These are phyloP conservation scores for Chloroceryle inda DNA, from an alignment of 2,797 vertebrate genomes.

Conservation along the genomic window DNA sequence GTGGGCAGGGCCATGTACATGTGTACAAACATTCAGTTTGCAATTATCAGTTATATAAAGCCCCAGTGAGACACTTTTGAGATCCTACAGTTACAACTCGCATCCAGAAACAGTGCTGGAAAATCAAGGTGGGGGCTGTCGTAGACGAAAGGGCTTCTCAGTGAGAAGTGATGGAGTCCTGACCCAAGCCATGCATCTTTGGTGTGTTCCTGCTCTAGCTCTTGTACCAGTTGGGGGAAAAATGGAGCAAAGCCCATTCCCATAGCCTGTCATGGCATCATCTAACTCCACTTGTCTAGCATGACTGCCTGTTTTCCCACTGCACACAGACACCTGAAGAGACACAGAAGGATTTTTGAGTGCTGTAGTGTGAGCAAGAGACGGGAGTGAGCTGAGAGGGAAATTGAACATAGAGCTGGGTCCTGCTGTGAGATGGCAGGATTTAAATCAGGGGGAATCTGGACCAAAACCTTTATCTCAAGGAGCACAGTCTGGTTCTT, in stretches of 20 bases:
- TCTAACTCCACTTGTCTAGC: background rate
- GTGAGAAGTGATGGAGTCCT: fast-evolving
- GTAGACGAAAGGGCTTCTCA: background rate
- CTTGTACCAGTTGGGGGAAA: background rate
- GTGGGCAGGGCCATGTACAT: background rate
- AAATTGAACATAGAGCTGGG: background rate
- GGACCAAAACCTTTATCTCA: background rate
- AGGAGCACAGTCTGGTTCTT: background rate
- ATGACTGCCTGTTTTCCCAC: background rate
- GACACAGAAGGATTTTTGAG: background rate
- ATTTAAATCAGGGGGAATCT: background rate
- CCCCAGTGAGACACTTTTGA: background rate
- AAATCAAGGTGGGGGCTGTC: background rate
- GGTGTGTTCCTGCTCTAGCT: background rate
- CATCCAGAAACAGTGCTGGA: background rate
- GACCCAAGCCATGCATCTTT: background rate
- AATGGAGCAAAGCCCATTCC: background rate
- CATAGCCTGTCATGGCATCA: background rate
- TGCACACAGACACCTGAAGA: background rate
- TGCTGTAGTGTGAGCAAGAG: background rate
- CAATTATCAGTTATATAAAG: background rate
- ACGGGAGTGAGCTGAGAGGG: background rate
- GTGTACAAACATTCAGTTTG: background rate
- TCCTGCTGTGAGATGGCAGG: background rate
- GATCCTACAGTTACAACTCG: background rate